These are phyloP conservation scores for Hyperopisus bebe DNA, from an alignment of 2,113 vertebrate species.

Conservation along the genomic window DNA sequence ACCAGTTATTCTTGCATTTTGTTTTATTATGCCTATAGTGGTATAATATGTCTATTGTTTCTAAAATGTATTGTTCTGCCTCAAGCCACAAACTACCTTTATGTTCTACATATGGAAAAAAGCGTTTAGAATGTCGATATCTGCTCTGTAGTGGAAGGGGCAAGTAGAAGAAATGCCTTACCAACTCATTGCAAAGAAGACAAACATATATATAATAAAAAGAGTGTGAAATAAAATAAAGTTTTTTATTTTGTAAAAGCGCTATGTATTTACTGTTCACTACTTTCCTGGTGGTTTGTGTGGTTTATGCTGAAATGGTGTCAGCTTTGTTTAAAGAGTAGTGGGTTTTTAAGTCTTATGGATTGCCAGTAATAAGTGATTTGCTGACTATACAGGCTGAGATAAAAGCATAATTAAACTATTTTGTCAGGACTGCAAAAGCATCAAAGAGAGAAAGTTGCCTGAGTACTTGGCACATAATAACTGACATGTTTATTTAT, in stretches of 20 bases:
- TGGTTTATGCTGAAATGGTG: too few species aligned
- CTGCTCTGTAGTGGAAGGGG: too few species aligned
- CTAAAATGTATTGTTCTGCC: background rate
- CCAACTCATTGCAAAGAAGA: too few species aligned
- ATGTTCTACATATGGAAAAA: background rate
- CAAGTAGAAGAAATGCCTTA: too few species aligned
- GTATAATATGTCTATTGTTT: background rate
- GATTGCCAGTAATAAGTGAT: too few species aligned
- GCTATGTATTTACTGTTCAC: too few species aligned
- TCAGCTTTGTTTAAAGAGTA: background rate
- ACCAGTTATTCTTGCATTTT: background rate
- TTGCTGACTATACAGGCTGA: background rate
- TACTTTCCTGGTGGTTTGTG: too few species aligned
- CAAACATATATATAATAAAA: background rate
- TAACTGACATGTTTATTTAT: background rate
- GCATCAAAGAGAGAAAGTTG: background rate
- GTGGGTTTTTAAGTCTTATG: background rate
- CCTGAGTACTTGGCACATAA: background rate
- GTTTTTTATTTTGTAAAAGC: too few species aligned
- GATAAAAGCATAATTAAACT: background rate
- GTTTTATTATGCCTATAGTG: background rate
- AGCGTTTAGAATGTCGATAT: background rate
- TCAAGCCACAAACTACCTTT: background rate
- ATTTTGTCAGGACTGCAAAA: background rate
- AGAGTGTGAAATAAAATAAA: background rate